Conservation (phyloP, 92 coral and sea anemone species). For the Epizoanthus scotinus region DNA sequence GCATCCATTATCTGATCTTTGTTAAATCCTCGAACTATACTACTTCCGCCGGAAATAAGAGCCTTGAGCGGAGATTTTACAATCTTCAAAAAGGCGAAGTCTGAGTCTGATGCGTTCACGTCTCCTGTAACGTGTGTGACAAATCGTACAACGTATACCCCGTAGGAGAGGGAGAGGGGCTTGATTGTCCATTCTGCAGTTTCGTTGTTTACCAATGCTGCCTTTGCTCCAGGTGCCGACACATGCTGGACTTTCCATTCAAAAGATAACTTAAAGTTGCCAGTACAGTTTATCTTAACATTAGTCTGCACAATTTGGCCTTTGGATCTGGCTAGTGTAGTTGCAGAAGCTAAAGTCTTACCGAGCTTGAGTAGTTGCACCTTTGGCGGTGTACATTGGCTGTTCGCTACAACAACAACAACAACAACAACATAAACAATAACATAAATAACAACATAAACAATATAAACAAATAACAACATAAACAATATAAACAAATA, state of each 20-base stretch:
- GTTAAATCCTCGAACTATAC: conserved; percentile 26
- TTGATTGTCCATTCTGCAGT: conserved; percentile 42
- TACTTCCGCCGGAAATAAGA: conserved; percentile 39
- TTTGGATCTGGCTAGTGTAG: conserved; percentile 51
- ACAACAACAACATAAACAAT: background rate
- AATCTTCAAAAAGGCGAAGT: conserved; percentile 40
- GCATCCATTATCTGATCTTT: conserved; percentile 32
- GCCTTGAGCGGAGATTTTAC: conserved; percentile 44
- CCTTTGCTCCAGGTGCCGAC: background rate
- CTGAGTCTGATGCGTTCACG: conserved; percentile 24
- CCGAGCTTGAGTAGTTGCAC: conserved; percentile 15
- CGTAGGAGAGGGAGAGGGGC: conserved; percentile 31
- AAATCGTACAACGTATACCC: conserved; percentile 25
- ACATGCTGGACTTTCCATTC: conserved; percentile 27
- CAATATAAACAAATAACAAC: too few species aligned
- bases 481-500: too few species aligned
- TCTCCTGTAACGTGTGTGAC: conserved; percentile 24
- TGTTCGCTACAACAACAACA: background rate
- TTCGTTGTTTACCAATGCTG: conserved; percentile 26
- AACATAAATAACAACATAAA: too few species aligned
- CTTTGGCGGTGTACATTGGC: conserved; percentile 23
- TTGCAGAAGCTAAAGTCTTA: conserved; percentile 9
- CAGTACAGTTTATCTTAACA: conserved; percentile 29
- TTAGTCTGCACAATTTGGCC: conserved; percentile 60
- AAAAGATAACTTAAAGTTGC: conserved; percentile 19